phyloP scores from a whole-genome alignment of 2,888 invertebrate genomes.

The Adela reaumurella region DNA sequence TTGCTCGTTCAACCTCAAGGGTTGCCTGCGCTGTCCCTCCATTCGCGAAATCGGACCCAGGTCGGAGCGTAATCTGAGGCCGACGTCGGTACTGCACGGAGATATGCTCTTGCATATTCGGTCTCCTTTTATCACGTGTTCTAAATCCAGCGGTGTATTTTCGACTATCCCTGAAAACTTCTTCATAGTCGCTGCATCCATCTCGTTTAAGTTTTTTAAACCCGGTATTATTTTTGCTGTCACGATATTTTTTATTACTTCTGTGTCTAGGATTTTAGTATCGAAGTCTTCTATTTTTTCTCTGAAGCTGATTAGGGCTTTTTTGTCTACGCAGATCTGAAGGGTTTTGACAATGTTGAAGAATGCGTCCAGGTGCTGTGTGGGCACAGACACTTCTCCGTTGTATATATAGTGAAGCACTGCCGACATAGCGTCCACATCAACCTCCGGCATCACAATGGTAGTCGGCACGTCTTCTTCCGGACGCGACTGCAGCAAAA shows the following conservation, averaged over 20 bases:
- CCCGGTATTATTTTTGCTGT: not conserved
- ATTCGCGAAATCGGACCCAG: not conserved
- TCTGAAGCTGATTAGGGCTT: constrained; percentile 21
- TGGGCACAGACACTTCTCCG: constrained; percentile 60
- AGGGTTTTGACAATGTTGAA: constrained; percentile 51
- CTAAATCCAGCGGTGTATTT: constrained; percentile 5
- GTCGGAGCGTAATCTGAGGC: not conserved
- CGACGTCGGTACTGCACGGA: not conserved
- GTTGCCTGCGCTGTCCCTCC: not conserved
- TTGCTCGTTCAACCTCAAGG: not conserved
- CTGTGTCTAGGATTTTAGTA: not conserved
- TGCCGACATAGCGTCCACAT: constrained; percentile 58
- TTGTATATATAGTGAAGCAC: constrained; percentile 67
- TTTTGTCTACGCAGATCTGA: constrained; percentile 35
- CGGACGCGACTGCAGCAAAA: constrained; percentile 29
- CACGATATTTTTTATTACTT: not conserved
- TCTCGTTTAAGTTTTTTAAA: not conserved
- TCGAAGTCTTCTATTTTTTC: constrained; percentile 11
- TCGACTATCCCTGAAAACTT: not conserved
- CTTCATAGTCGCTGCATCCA: not conserved
- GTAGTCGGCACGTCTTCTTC: constrained; percentile 52
- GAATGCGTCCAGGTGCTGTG: constrained; percentile 55
- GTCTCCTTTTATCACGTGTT: constrained; percentile 10
- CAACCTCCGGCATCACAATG: constrained; percentile 63
- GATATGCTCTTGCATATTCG: constrained; percentile 8